A percentile compares a stretch with the other conserved stretches of the same genome.
phyloP scores from a whole-genome alignment of 2,113 vertebrate species.

The Zonotrichia leucophrys region DNA sequence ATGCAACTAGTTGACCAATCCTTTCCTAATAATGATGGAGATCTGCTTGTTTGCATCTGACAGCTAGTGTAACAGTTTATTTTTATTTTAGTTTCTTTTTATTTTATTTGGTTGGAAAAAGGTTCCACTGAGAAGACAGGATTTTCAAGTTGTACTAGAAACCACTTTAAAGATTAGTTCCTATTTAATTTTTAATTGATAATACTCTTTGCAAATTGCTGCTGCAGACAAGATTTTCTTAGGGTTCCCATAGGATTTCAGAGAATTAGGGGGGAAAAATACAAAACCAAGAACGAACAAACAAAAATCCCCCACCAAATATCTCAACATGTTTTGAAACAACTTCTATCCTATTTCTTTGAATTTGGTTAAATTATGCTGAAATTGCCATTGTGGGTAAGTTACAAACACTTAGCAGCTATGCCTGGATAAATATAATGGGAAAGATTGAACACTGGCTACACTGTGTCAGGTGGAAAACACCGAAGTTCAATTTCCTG shows the following conservation, averaged over 20 bases:
- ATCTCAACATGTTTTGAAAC: neutral
- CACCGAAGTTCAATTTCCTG: neutral
- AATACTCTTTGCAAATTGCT: neutral
- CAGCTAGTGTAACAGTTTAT: neutral
- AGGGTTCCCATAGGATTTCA: neutral
- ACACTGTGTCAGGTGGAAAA: neutral
- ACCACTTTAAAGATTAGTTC: neutral
- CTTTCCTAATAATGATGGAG: neutral
- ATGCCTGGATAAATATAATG: neutral
- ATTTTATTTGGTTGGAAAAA: neutral
- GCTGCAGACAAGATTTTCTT: neutral
- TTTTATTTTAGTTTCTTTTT: neutral
- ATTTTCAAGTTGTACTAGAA: neutral
- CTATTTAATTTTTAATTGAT: neutral
- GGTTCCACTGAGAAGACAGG: neutral
- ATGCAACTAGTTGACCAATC: neutral
- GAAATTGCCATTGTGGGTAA: neutral
- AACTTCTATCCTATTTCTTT: neutral
- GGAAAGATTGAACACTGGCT: neutral
- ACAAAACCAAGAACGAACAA: neutral
- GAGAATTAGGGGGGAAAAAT: rapidly evolving
- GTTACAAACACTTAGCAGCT: neutral
- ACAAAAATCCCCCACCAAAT: neutral
- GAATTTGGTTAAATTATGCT: neutral
- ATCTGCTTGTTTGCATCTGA: neutral